Evolutionary conservation across 2,113 vertebrate species (phyloP).

Genomic region (Leuciscus idus): DNA sequence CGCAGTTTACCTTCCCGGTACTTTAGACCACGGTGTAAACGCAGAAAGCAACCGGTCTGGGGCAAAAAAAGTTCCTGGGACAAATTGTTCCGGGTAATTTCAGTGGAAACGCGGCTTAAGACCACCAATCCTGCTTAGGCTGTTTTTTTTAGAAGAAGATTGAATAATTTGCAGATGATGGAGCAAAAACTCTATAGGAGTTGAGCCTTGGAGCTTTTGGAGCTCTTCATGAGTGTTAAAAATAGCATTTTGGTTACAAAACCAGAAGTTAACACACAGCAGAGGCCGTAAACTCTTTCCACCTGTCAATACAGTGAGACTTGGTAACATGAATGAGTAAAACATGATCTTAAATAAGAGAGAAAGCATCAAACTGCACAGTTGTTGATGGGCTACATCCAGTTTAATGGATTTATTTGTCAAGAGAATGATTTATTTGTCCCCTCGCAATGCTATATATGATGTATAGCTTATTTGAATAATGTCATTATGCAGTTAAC

Average conservation of each 20-base stretch:
- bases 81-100: too few relatives aligned
- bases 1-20: too few relatives aligned
- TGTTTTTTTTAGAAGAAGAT: neutral
- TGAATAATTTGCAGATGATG: neutral
- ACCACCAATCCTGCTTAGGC: neutral
- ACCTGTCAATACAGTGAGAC: neutral
- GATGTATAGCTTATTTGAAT: conserved; percentile 1
- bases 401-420: conserved; percentile 9
- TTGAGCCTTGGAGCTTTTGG: neutral
- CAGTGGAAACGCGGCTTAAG: neutral
- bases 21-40: too few relatives aligned
- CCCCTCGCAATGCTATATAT: neutral
- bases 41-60: too few relatives aligned
- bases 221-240: neutral
- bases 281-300: neutral
- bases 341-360: neutral
- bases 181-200: neutral
- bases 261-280: neutral
- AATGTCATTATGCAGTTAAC: neutral
- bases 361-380: neutral
- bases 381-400: neutral
- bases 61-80: too few relatives aligned
- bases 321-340: neutral
- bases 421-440: neutral
- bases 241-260: neutral